A percentile compares a stretch with the other conserved stretches of the same genome.
Evolutionary conservation across 2,888 invertebrate genomes (phyloP).

Genomic region (Lycocerus yunnanus): DNA sequence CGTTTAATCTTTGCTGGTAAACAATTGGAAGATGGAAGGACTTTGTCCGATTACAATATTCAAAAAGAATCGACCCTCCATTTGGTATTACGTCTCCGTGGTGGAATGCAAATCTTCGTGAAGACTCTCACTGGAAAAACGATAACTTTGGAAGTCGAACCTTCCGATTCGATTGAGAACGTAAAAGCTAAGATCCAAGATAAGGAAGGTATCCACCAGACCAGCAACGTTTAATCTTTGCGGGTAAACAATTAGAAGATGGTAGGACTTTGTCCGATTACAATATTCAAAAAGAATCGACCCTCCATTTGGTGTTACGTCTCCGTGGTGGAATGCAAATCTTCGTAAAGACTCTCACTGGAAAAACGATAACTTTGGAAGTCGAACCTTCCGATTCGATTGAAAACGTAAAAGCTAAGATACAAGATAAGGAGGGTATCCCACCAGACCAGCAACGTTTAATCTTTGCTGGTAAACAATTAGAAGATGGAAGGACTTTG

Average conservation of each 20-base stretch:
- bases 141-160: conserved; percentile 92
- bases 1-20: conserved; percentile 94
- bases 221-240: conserved; percentile 91
- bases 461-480: conserved; percentile 94
- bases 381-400: conserved; percentile 92
- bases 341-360: conserved; percentile 93
- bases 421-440: conserved; percentile 91
- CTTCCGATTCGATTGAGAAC: conserved; percentile 91
- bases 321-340: conserved; percentile 90
- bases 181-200: conserved; percentile 93
- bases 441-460: conserved; percentile 90
- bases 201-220: conserved; percentile 92
- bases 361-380: conserved; percentile 93
- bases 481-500: conserved; percentile 92
- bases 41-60: conserved; percentile 85
- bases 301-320: conserved; percentile 84
- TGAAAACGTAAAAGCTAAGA: conserved; percentile 94
- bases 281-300: conserved; percentile 95
- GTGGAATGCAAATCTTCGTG: conserved; percentile 98
- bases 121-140: conserved; percentile 95
- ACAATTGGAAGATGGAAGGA: conserved; percentile 93
- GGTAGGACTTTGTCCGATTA: conserved; percentile 85
- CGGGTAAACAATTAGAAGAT: conserved; percentile 95
- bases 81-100: conserved; percentile 84
- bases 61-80: conserved; percentile 93